Base-by-base conservation (phyloP, 2,797 vertebrate genomes). In the Mastacembelus armatus region DNA sequence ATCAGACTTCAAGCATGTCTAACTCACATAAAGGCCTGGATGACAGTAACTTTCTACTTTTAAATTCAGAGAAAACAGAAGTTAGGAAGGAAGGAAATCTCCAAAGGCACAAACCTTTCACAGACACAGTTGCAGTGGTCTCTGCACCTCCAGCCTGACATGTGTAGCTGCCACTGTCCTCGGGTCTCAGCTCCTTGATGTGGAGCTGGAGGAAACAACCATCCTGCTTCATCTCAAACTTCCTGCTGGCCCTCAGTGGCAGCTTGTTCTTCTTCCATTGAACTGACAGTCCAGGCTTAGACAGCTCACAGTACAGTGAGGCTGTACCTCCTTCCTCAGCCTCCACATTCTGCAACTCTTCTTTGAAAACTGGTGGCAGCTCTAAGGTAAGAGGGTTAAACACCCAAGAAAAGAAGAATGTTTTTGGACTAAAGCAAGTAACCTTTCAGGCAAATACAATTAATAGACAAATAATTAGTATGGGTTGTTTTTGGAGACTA, bases 221-320 rank as follows among this genome's bases (percentile, higher is more conserved):
- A 3, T 92, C 89, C 6, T 93, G 92, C 12, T 90, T 77, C 8
- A 96, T 90, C 47, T 96, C 90, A 0, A 94, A 94, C 87, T 90
- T 96, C 21, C 83, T 92, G 1, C 91, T 90, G 0, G 91, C 81
- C 63, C 87, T 91, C 64, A 98, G 86, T 10, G 60, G 57, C 10
- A 95, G 83, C 0, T 77, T 85, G 10, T 94, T 95, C 83, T 93
- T 96, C 71, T 92, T 90, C 96, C 96, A 98, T 1, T 82, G 77
- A 0, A 81, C 88, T 0, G 90, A 71, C 2, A 84, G 35, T 4
- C 75, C 88, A 40, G 88, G 61, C 49, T 88, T 94, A 40, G 95
- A 96, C 50, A 96, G 72, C 74, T 96, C 83, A 81, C 92, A 92
- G 44, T 4, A 30, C 38, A 94, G 62, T 18, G 77, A 85, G 12